These are phyloP conservation scores for Aepyceros melampus DNA, from an alignment of 2,113 vertebrate species.

Conservation along the genomic window DNA sequence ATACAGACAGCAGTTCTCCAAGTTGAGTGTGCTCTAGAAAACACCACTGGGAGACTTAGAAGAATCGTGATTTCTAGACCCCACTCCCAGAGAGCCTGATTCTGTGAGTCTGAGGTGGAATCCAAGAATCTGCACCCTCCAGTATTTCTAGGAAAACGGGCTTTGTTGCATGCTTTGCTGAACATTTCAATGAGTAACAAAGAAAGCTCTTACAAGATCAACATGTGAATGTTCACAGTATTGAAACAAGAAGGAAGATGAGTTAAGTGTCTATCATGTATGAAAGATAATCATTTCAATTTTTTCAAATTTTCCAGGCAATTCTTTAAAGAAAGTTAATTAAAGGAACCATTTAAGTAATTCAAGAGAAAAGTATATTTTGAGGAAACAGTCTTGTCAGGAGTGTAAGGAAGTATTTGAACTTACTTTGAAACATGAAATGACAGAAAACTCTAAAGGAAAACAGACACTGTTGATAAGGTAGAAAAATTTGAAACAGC, in stretches of 20 bases:
- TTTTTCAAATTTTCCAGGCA: neutral
- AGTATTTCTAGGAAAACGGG: neutral
- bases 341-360: neutral
- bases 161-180: neutral
- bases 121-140: neutral
- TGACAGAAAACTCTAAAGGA: neutral
- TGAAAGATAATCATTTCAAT: neutral
- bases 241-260: neutral
- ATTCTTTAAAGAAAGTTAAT: neutral
- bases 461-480: neutral
- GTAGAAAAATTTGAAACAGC: neutral
- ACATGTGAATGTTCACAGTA: neutral
- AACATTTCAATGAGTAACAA: neutral
- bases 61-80: neutral
- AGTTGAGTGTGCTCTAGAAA: neutral
- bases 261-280: neutral
- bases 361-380: neutral
- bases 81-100: neutral
- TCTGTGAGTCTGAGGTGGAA: neutral
- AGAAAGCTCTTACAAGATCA: neutral
- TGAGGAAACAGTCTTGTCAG: neutral
- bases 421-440: neutral
- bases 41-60: neutral
- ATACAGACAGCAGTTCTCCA: neutral
- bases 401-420: neutral